Percentiles rank a stretch among this genome's conserved stretches.
Evolutionary conservation across 2,113 vertebrate genomes (phyloP).

Genomic region (Heterotis niloticus): DNA sequence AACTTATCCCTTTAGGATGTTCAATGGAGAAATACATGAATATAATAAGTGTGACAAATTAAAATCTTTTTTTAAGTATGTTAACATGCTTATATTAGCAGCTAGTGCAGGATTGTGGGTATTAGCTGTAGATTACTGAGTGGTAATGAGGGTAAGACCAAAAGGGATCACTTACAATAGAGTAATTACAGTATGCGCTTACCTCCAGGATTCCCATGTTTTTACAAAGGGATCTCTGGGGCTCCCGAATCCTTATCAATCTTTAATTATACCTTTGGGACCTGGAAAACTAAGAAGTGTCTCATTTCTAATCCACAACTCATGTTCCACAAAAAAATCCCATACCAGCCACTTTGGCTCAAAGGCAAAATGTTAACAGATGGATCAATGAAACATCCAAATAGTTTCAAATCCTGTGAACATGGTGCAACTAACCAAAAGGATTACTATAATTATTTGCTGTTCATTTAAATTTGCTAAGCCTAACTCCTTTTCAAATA

Average conservation of each 20-base stretch:
- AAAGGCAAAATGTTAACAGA: no score
- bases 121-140: conserved; percentile 30
- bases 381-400: no score
- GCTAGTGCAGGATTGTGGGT: conserved; percentile 20
- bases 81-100: conserved; percentile 32
- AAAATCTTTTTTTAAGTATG: conserved; percentile 23
- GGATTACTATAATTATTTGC: no score
- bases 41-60: conserved; percentile 28
- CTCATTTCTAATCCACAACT: no score
- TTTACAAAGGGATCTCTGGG: background rate
- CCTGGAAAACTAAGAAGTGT: background rate
- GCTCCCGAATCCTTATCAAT: no score
- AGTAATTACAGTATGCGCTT: conserved; percentile 24
- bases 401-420: no score
- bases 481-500: no score
- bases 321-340: no score
- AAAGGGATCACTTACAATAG: conserved; percentile 25
- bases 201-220: background rate
- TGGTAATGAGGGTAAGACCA: conserved; percentile 27
- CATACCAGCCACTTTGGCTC: no score
- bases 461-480: no score
- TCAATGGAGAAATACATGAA: conserved; percentile 15
- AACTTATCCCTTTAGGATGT: conserved; percentile 37
- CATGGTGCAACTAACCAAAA: no score
- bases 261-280: background rate